These are phyloP conservation scores for Microcebus jonahi DNA, from an alignment of 2,113 vertebrate genomes.

Conservation along the genomic window DNA sequence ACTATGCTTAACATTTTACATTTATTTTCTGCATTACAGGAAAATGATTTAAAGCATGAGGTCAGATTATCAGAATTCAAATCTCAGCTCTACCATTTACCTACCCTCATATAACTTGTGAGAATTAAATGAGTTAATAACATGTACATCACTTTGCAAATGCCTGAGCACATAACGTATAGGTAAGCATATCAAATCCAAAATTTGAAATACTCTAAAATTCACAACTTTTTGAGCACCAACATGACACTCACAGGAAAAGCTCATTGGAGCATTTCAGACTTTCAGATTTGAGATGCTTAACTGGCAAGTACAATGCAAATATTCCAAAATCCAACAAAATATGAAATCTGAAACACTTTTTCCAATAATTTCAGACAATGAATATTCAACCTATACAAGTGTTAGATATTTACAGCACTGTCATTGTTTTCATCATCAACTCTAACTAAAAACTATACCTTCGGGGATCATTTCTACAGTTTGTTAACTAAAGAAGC, in stretches of 20 bases:
- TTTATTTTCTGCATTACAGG: background rate
- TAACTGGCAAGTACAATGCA: background rate
- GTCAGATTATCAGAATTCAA: background rate
- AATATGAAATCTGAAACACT: background rate
- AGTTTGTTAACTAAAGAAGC: no score
- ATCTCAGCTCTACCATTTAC: background rate
- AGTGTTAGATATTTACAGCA: background rate
- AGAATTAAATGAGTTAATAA: background rate
- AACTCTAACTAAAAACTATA: background rate
- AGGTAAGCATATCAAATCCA: background rate
- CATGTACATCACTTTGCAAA: background rate
- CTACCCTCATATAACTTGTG: background rate
- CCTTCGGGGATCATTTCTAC: no score
- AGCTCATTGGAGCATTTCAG: background rate
- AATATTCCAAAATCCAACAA: background rate
- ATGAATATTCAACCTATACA: background rate
- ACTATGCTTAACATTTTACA: background rate
- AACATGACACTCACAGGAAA: background rate
- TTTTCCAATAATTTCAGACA: background rate
- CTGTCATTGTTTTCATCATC: background rate
- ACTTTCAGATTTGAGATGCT: background rate
- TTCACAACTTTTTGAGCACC: background rate
- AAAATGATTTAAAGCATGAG: background rate
- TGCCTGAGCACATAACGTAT: background rate
- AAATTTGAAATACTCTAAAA: background rate